phyloP scores from a whole-genome alignment of 2,888 invertebrate genomes.

The Rhagium mordax region DNA sequence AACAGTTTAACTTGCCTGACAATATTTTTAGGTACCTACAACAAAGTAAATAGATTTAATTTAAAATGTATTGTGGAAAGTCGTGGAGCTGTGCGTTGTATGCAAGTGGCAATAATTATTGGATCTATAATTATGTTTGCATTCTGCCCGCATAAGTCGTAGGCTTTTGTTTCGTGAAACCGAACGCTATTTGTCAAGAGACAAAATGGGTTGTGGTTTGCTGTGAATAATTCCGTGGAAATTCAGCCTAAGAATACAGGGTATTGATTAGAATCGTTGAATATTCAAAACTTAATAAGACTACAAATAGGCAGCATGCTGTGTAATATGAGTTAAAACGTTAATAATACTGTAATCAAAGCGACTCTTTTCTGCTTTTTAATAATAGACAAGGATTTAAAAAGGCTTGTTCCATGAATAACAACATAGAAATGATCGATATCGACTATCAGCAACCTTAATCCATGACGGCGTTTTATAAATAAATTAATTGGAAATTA shows the following conservation, averaged over 20 bases:
- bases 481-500: conserved; percentile 50
- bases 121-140: no score
- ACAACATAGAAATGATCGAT: conserved; percentile 15
- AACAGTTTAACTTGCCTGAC: neutral
- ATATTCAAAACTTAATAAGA: conserved; percentile 46
- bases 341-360: conserved; percentile 55
- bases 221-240: conserved; percentile 30
- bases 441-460: neutral
- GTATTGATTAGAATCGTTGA: conserved; percentile 42
- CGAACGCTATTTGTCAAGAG: neutral
- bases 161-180: neutral
- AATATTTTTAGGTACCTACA: neutral
- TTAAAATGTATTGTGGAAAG: no score
- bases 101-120: no score
- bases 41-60: no score
- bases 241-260: conserved; percentile 23
- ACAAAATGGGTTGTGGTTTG: conserved; percentile 17
- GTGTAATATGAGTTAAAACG: conserved; percentile 49
- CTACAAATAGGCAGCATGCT: conserved; percentile 35
- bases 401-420: conserved; percentile 5
- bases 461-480: conserved; percentile 32
- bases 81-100: no score
- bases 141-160: no score
- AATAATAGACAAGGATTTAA: conserved; percentile 38
- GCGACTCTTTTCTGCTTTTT: conserved; percentile 46